Percentiles rank a stretch among this genome's conserved stretches.
Evolutionary conservation across 2,797 vertebrate species (phyloP).

Genomic region (Siniperca undulata): DNA sequence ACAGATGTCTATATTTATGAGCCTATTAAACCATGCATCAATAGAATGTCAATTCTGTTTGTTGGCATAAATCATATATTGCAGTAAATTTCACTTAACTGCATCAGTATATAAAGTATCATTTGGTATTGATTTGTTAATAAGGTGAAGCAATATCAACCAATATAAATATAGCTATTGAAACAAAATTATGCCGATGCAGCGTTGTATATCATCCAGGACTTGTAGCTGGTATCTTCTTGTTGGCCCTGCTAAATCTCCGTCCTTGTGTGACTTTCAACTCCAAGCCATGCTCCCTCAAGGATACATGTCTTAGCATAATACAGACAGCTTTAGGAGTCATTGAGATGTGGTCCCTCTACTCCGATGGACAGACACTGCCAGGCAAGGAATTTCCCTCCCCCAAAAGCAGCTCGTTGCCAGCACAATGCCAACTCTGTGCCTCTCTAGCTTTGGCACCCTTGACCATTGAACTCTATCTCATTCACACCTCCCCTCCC

Average conservation of each 20-base stretch:
- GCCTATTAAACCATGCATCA: constrained; percentile 35
- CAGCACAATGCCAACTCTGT: constrained; percentile 65
- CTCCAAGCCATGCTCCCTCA: constrained; percentile 69
- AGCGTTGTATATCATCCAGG: constrained; percentile 34
- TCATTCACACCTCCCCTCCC: constrained; percentile 65
- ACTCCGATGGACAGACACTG: constrained; percentile 57
- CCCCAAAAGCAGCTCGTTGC: constrained; percentile 42
- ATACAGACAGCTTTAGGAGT: constrained; percentile 74
- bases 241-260: constrained; percentile 60
- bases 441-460: constrained; percentile 68
- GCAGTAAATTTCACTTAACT: constrained; percentile 23
- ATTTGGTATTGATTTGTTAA: constrained; percentile 42
- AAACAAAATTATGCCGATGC: constrained; percentile 48
- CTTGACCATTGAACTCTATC: constrained; percentile 66
- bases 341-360: constrained; percentile 72
- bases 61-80: constrained; percentile 31
- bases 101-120: constrained; percentile 9
- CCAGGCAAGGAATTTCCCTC: constrained; percentile 49
- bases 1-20: constrained; percentile 70
- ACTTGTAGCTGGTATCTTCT: constrained; percentile 38
- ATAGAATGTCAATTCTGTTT: constrained; percentile 47
- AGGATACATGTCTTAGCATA: constrained; percentile 83
- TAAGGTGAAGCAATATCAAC: constrained; percentile 28
- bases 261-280: constrained; percentile 84
- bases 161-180: constrained; percentile 16